phyloP scores from a whole-genome alignment of 2,888 invertebrate species.

The Anticlea derivata region DNA sequence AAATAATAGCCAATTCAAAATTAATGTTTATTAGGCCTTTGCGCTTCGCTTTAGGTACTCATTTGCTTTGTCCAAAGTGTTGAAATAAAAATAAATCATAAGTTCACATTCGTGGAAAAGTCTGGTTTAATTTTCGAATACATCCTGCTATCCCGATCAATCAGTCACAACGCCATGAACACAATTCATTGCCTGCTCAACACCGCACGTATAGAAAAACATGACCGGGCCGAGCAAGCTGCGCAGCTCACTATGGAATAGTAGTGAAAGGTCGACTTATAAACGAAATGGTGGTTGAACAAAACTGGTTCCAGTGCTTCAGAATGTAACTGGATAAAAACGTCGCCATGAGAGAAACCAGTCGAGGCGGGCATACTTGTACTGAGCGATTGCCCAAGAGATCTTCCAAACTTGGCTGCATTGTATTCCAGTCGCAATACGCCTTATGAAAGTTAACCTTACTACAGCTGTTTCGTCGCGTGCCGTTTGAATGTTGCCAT shows the following conservation, averaged over 20 bases:
- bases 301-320: conserved; percentile 79
- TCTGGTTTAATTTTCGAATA: conserved; percentile 42
- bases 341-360: conserved; percentile 76
- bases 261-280: conserved; percentile 74
- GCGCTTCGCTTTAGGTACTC: neutral
- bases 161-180: conserved; percentile 28
- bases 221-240: conserved; percentile 45
- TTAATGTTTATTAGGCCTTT: neutral
- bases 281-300: conserved; percentile 67
- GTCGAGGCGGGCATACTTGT: conserved; percentile 53
- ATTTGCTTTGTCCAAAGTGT: too few relatives aligned
- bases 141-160: conserved; percentile 15
- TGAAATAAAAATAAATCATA: conserved; percentile 33
- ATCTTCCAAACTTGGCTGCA: conserved; percentile 48
- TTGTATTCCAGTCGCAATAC: conserved; percentile 30
- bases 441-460: conserved; percentile 28
- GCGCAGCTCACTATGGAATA: conserved; percentile 59
- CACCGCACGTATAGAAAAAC: conserved; percentile 36
- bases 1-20: neutral
- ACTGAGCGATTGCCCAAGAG: conserved; percentile 48
- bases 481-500: neutral
- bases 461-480: conserved; percentile 10
- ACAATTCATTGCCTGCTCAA: conserved; percentile 53
- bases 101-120: conserved; percentile 56
- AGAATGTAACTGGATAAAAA: conserved; percentile 82